phyloP scores from a whole-genome alignment of 2,888 invertebrate species.

The Drosophila setosimentum region DNA sequence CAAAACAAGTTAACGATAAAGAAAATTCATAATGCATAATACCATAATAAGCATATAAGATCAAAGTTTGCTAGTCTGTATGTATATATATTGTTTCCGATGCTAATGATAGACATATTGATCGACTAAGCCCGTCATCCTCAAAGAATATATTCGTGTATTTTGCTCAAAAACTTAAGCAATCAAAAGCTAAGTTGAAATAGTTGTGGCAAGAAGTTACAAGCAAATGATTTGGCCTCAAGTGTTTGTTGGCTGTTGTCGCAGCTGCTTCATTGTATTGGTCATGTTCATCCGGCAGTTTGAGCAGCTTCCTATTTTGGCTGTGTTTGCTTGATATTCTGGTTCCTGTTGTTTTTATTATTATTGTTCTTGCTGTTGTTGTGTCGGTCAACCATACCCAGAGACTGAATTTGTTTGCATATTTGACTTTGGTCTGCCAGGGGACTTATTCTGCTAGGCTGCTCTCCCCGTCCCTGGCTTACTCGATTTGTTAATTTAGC shows the following conservation, averaged over 20 bases:
- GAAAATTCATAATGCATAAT: background rate
- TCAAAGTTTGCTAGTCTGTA: background rate
- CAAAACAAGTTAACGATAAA: background rate
- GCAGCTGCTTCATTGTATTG: conserved; percentile 47
- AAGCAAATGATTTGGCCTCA: conserved; percentile 38
- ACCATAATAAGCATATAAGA: background rate
- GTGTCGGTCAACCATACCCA: conserved; percentile 33
- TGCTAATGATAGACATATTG: too few species aligned
- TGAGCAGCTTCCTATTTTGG: conserved; percentile 48
- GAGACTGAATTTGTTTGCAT: conserved; percentile 46
- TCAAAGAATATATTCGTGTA: background rate
- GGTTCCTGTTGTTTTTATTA: conserved; percentile 14
- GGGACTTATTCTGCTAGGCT: background rate
- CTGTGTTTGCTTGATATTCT: conserved; percentile 28
- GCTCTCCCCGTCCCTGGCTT: conserved; percentile 33
- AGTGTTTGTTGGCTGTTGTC: conserved; percentile 37
- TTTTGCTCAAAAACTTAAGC: conserved; percentile 40
- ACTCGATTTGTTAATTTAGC: conserved; percentile 74
- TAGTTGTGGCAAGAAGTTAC: conserved; percentile 12
- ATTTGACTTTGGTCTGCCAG: conserved; percentile 43
- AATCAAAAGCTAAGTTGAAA: conserved; percentile 45
- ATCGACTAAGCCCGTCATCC: background rate
- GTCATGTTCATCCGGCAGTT: conserved; percentile 39
- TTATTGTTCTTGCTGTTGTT: conserved; percentile 11
- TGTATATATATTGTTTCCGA: background rate